These are phyloP conservation scores for Perca flavescens DNA, from an alignment of 2,113 vertebrate species.

Conservation along the genomic window DNA sequence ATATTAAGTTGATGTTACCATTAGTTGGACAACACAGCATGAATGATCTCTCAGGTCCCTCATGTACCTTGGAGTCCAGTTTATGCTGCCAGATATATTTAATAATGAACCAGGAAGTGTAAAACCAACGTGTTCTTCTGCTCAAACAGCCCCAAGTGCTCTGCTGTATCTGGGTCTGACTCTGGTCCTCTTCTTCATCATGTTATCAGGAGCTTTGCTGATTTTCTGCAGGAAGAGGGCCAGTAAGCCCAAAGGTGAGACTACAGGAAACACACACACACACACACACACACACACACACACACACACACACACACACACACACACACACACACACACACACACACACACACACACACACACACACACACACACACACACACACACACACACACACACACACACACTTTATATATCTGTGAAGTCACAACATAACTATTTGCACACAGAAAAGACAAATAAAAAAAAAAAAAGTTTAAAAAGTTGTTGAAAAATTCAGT, in stretches of 20 bases:
- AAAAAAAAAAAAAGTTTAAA: no score
- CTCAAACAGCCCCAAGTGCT: background rate
- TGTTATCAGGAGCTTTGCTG: background rate
- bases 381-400: background rate
- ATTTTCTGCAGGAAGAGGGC: slow-evolving; percentile 16
- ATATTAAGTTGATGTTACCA: background rate
- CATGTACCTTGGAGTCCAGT: no score
- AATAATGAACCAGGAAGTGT: background rate
- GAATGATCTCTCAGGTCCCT: no score
- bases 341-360: slow-evolving; percentile 8
- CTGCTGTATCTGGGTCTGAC: background rate
- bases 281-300: slow-evolving; percentile 3
- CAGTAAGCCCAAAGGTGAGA: background rate
- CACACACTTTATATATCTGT: no score
- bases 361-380: slow-evolving; percentile 1
- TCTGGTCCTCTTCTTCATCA: background rate
- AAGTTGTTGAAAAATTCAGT: no score
- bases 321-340: background rate
- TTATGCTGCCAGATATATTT: background rate
- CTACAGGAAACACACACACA: background rate
- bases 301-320: background rate
- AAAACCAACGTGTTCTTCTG: background rate
- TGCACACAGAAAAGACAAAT: no score
- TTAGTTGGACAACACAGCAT: background rate
- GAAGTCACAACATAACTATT: no score